phyloP scores from a whole-genome alignment of 1,140 invertebrate species.

The Drosophila yakuba region DNA sequence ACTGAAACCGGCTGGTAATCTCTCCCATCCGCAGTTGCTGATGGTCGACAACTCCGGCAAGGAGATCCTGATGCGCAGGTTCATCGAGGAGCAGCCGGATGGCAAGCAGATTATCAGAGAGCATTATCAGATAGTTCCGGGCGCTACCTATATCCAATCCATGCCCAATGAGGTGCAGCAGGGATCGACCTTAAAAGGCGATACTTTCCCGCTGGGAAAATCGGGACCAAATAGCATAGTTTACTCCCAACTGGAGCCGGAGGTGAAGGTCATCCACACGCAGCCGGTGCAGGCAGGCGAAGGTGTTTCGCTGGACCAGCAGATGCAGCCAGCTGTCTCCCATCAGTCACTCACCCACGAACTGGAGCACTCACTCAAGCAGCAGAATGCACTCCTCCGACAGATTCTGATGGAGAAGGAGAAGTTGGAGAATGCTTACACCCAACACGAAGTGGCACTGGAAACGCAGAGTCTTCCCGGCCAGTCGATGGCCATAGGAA shows the following conservation, averaged over 20 bases:
- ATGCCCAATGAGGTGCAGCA: constrained; percentile 80
- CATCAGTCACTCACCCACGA: constrained; percentile 85
- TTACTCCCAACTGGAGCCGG: constrained; percentile 79
- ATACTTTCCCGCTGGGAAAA: constrained; percentile 82
- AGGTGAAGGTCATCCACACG: constrained; percentile 80
- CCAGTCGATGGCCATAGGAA: constrained; percentile 89
- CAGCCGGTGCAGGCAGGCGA: constrained; percentile 61
- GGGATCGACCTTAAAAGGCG: constrained; percentile 77
- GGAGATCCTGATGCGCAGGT: constrained; percentile 91
- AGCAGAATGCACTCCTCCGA: constrained; percentile 90
- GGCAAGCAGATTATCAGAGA: constrained; percentile 86
- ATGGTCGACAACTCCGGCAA: constrained; percentile 89
- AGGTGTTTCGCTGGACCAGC: constrained; percentile 21
- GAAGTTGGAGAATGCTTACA: constrained; percentile 86
- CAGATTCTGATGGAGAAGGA: constrained; percentile 90
- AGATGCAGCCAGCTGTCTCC: constrained; percentile 69
- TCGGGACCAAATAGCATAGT: constrained; percentile 82
- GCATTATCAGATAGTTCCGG: constrained; percentile 86
- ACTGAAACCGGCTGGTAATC: constrained; percentile 85
- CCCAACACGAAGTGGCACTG: constrained; percentile 87
- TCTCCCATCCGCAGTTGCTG: constrained; percentile 87
- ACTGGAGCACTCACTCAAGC: constrained; percentile 89
- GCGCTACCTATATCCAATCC: constrained; percentile 71
- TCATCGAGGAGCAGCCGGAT: constrained; percentile 91
- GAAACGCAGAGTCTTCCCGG: constrained; percentile 94